phyloP scores from a whole-genome alignment of 2,113 vertebrate species.

The Cnemophilus loriae region DNA sequence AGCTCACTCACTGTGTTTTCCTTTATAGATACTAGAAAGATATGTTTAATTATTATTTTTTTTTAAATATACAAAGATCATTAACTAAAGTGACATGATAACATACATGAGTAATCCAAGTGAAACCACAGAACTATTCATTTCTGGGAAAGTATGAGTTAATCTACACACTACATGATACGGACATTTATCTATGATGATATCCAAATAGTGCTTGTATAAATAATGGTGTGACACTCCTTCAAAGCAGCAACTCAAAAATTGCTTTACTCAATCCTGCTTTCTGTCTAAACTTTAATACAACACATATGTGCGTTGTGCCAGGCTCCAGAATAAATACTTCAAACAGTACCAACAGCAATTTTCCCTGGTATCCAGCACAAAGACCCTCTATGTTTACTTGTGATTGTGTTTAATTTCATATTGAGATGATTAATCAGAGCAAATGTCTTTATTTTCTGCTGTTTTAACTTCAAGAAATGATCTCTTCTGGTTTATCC shows the following conservation, averaged over 20 bases:
- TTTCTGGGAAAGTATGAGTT: neutral
- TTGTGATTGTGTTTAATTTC: constrained; percentile 64
- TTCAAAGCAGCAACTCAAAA: neutral
- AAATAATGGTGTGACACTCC: neutral
- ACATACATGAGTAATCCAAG: neutral
- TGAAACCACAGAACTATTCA: neutral
- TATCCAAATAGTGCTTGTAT: neutral
- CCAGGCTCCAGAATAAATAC: constrained; percentile 6
- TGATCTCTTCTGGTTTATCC: constrained; percentile 76
- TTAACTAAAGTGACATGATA: neutral
- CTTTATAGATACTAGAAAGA: neutral
- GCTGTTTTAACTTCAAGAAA: constrained; percentile 80
- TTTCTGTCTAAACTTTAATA: neutral
- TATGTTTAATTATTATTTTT: neutral
- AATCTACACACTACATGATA: neutral
- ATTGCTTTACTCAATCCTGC: neutral
- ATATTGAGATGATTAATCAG: constrained; percentile 74
- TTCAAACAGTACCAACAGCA: neutral
- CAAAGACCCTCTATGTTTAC: constrained; percentile 44
- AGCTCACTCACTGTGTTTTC: neutral
- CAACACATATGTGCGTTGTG: neutral
- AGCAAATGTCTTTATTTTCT: constrained; percentile 78
- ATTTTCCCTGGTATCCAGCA: constrained; percentile 15
- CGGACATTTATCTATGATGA: neutral
- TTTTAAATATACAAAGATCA: neutral